Conservation (phyloP, 1,140 invertebrate genomes). For the Heliothis virescens region DNA sequence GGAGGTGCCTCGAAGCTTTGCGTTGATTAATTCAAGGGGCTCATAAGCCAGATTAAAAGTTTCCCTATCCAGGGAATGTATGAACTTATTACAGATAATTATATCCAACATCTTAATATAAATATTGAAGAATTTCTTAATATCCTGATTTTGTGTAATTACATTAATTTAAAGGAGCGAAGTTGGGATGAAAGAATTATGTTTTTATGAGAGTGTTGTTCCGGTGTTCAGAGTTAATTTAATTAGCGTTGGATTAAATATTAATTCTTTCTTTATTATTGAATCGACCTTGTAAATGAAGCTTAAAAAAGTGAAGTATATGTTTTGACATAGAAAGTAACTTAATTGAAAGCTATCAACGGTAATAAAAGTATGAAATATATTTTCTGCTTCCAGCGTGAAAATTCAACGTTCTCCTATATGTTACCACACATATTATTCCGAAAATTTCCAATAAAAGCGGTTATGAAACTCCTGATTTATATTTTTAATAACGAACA, state of each 20-base stretch:
- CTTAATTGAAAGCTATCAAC: no score
- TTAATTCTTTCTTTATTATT: no score
- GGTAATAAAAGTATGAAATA: no score
- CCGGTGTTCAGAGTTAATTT: no score
- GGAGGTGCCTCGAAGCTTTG: constrained; percentile 45
- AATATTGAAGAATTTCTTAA: constrained; percentile 48
- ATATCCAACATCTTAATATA: constrained; percentile 45
- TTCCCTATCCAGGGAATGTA: constrained; percentile 67
- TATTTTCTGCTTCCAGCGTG: not conserved
- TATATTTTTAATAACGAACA: constrained; percentile 40
- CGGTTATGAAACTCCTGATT: constrained; percentile 23
- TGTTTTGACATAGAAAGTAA: no score
- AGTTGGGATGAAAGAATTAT: not conserved
- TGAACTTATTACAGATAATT: constrained; percentile 72
- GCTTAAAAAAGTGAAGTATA: no score
- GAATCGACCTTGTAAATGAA: no score
- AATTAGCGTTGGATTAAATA: no score
- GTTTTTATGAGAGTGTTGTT: no score
- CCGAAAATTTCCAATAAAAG: constrained; percentile 12
- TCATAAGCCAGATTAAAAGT: constrained; percentile 76
- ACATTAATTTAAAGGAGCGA: not conserved
- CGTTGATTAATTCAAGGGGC: constrained; percentile 69
- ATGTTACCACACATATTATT: not conserved
- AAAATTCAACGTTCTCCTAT: no score
- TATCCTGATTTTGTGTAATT: constrained; percentile 5